Base-by-base conservation (phyloP, 2,888 invertebrate genomes). In the Hemithea aestivaria region DNA sequence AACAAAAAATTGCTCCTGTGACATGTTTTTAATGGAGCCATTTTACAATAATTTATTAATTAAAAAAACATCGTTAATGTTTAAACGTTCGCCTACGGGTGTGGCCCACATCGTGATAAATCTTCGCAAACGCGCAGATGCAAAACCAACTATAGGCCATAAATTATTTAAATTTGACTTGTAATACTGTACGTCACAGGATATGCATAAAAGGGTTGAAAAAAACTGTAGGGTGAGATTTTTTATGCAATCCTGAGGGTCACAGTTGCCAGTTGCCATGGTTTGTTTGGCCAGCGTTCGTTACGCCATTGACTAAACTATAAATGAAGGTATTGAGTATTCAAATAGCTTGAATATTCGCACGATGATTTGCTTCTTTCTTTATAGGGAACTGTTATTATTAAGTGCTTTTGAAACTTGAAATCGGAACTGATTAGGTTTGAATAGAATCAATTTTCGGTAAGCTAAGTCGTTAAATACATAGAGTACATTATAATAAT, bases 111-210 rank as follows among this genome's bases (percentile, higher is more conserved):
- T 42, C 9, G 20, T 25, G 27, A 37, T 46, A 46, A 49, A 46
- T 46, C 46, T 46, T 56, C 50, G 35, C 20, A 35, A 51, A 57
- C 38, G 51, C 53, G 73, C 85, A 85, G 83, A 84, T 84, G 79
- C 77, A 68, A 67, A 75, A 73, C 38, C 73, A 72, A 59, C 58
- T 44, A 47, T 51, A 59, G 60, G 62, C 73, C 79, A 85, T 87
- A 84, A 87, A 85, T 87, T 83, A 87, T 84, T 85, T 78, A 84
- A 87, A 85, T 87, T 71, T 84, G 82, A 83, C 81, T 84, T 75
- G 85, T 85, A 84, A 87, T 68, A 73, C 66, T 75, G 80, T 70
- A 79, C 69, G 78, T 75, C 75, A 81, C 78, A 73, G 76, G 80
- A 83, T 85, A 85, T 84, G 83, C 80, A 82, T 79, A 82, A 82